Percentiles rank a stretch among this genome's conserved stretches.
These are phyloP conservation scores for Pseudolaguvia tuberculata DNA, from an alignment of 2,113 vertebrate genomes.

Conservation along the genomic window DNA sequence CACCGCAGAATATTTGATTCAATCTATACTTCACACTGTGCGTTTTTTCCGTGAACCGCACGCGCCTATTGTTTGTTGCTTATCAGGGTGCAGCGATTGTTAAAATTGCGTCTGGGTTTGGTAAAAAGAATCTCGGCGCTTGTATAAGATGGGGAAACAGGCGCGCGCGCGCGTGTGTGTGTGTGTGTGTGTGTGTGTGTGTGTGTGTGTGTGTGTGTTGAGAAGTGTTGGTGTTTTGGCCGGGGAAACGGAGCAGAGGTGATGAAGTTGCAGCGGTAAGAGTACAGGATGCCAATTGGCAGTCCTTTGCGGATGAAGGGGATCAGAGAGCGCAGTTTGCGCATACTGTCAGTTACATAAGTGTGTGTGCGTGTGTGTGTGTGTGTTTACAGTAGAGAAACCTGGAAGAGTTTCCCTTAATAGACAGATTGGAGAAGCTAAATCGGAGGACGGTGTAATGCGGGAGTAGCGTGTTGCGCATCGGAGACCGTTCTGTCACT, in stretches of 20 bases:
- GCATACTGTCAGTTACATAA: neutral
- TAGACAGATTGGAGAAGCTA: too few relatives aligned
- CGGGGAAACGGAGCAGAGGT: constrained; percentile 16
- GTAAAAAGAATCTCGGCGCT: constrained; percentile 1
- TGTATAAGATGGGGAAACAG: neutral
- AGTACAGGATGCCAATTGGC: constrained; percentile 20
- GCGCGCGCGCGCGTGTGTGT: neutral
- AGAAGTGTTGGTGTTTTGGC: neutral
- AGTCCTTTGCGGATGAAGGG: constrained; percentile 3
- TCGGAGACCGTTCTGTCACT: constrained; percentile 8
- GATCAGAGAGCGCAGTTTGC: neutral
- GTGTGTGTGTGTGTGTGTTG: neutral
- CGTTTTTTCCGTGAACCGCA: neutral
- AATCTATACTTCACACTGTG: neutral
- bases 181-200: too few relatives aligned
- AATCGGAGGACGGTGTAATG: constrained; percentile 9
- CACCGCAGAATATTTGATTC: neutral
- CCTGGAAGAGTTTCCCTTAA: neutral
- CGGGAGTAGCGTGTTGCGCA: constrained; percentile 32
- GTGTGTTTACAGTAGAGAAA: neutral
- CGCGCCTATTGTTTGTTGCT: constrained; percentile 21
- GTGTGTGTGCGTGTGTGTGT: too few relatives aligned
- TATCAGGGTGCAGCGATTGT: constrained; percentile 16
- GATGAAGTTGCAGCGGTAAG: constrained; percentile 24
- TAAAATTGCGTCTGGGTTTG: neutral